Evolutionary conservation across 2,888 invertebrate genomes (phyloP), one percentile per base, ranked within the genome.

Genomic region (Elmis aenea): DNA sequence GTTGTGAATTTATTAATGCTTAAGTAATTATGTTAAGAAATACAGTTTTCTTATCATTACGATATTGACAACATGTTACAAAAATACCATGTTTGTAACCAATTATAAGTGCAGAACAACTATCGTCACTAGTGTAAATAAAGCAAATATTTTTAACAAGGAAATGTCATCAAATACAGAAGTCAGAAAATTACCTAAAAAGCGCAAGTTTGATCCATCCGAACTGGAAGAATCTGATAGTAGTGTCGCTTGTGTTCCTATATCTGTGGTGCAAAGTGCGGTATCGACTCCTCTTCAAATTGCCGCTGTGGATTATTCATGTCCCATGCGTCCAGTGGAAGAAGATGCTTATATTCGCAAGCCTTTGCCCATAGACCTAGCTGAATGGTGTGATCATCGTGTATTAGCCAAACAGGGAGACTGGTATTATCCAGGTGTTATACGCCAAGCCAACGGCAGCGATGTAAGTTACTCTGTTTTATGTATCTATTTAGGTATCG

Each of bases 371-470:
- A 77, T 95, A 48, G 91, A 95, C 71, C 75, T 95, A 53, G 84
- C 83, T 57, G 94, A 95, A 69, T 96, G 95, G 95, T 81, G 83
- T 52, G 88, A 90, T 60, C 92, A 93, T 64, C 75, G 94, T 54
- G 90, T 95, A 41, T 72, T 96, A 54, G 95, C 94, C 23, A 88
- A 87, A 64, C 81, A 83, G 59, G 81, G 85, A 48, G 81, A 81
- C 42, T 75, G 83, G 55, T 91, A 89, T 69, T 80, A 87, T 53
- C 90, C 94, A 5, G 95, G 93, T 33, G 85, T 89, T 38, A 93
- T 95, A 52, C 80, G 85, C 23, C 78, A 81, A 58, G 84, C 84
- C 18, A 75, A 74, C 38, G 76, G 78, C 50, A 71, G 74, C 38
- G 75, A 78, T 57, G 83, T 67, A 55, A 65, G 66, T 63, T 20